phyloP scores from a whole-genome alignment of 2,113 vertebrate species.

The Blennius ocellaris region DNA sequence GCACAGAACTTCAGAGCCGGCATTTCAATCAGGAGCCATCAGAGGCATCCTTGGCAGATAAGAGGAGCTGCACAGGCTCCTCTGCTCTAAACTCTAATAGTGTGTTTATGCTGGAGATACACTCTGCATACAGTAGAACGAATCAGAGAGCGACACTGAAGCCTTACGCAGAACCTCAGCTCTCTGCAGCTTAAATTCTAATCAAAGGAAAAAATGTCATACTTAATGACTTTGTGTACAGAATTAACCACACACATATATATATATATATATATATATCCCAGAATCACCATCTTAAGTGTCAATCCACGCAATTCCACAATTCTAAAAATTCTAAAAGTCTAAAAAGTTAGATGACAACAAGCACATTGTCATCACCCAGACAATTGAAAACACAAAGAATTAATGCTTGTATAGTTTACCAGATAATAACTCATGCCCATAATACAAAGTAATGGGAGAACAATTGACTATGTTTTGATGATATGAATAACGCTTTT shows the following conservation, averaged over 20 bases:
- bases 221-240: neutral
- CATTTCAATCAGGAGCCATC: slow-evolving; percentile 77
- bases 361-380: too few species aligned
- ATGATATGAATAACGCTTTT: too few species aligned
- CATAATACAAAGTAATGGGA: too few species aligned
- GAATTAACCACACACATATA: neutral
- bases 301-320: too few species aligned
- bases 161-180: slow-evolving; percentile 22
- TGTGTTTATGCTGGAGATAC: slow-evolving; percentile 54
- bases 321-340: too few species aligned
- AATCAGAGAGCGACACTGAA: slow-evolving; percentile 19
- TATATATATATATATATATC: too few species aligned
- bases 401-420: too few species aligned
- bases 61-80: slow-evolving; percentile 59
- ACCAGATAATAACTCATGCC: too few species aligned
- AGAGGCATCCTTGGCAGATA: slow-evolving; percentile 72
- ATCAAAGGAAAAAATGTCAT: slow-evolving; percentile 10
- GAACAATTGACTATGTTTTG: too few species aligned
- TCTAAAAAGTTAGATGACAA: too few species aligned
- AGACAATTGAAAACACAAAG: too few species aligned
- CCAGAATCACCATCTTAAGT: too few species aligned
- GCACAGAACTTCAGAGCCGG: slow-evolving; percentile 73
- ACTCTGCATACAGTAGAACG: slow-evolving; percentile 50
- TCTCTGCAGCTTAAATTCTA: slow-evolving; percentile 16
- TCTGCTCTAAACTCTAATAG: slow-evolving; percentile 54